Base-by-base conservation (phyloP, 2,797 vertebrate species). In the Microctenopoma lineatum region DNA sequence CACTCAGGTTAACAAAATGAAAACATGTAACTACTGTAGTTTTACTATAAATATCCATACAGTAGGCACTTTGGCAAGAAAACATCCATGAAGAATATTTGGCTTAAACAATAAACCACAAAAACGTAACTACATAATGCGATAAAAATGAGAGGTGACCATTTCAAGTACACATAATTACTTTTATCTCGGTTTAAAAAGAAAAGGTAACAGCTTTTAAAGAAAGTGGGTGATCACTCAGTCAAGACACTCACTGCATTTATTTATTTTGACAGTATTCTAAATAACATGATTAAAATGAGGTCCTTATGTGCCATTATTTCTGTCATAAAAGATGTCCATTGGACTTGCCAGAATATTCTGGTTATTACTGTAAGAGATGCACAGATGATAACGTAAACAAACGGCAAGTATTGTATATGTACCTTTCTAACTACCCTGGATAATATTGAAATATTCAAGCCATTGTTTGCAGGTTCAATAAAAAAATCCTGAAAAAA, bases 31-130 rank as follows among this genome's bases (percentile, higher is more conserved):
- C 56, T 51, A 34, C 26, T 13, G 15, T 25, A n/a, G 48, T 46
- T 57, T 70, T 21, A 59, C 62, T 51, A 14, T 61, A 34, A 79
- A 68, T 48, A 54, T 61, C 10, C 51, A 54, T 65, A 48, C 57
- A 75, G 58, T 36, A 87, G 84, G 81, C 80, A 84, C 87, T 84
- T 87, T 48, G 80, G 75, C 63, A 62, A 72, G 8, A 51, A 60
- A 64, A 69, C 21, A 73, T 68, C 29, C 26, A 47, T 6, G 47
- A n/a, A 47, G 16, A 71, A 75, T 41, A 64, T 38, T 5, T 46
- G 29, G 62, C 32, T 46, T 42, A 4, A 36, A 45, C 18, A 10
- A 42, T 58, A 42, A 48, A 70, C 18, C 51, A 51, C 47, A 48
- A 46, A 2, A 63, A 60, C 25, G 52, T 18, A 50, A n/a, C 26